Conservation (phyloP, 1,140 invertebrate species). For the Drosophila truncata region DNA sequence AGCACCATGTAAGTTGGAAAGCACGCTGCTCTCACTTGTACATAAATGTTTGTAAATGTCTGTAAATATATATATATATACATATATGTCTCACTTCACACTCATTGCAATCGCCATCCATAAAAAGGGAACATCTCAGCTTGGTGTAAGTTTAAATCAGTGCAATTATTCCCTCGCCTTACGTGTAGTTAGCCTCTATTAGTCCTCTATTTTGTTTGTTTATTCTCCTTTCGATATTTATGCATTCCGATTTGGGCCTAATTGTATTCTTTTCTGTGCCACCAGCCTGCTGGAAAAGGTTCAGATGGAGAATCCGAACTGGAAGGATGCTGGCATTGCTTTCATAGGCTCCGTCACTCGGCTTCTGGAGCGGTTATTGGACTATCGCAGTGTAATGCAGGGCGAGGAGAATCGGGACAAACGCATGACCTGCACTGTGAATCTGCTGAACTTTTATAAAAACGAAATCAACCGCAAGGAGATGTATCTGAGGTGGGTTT, state of each 20-base stretch:
- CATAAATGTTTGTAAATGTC: conserved; percentile 50
- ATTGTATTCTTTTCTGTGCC: conserved; percentile 19
- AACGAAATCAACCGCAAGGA: conserved; percentile 97
- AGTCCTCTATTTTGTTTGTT: neutral
- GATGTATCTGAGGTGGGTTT: conserved; percentile 93
- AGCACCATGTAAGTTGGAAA: conserved; percentile 95
- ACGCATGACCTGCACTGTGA: conserved; percentile 98
- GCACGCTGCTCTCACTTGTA: conserved; percentile 3
- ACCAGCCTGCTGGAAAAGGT: conserved; percentile 94
- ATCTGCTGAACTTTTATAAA: conserved; percentile 98
- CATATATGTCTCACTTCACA: conserved; percentile 72
- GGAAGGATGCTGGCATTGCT: conserved; percentile 95
- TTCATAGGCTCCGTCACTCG: conserved; percentile 97
- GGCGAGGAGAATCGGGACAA: conserved; percentile 97
- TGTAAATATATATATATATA: conserved; percentile 57
- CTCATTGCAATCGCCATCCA: conserved; percentile 76
- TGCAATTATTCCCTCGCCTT: conserved; percentile 43
- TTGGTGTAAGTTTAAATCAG: conserved; percentile 91
- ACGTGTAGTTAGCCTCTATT: conserved; percentile 22
- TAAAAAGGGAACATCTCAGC: conserved; percentile 94
- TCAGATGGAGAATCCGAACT: conserved; percentile 92
- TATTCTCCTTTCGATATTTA: neutral
- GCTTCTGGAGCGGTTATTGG: conserved; percentile 94
- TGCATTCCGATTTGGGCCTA: neutral
- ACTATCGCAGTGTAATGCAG: conserved; percentile 96